Base-by-base conservation (phyloP, 2,797 vertebrate species). In the Lepus townsendii region DNA sequence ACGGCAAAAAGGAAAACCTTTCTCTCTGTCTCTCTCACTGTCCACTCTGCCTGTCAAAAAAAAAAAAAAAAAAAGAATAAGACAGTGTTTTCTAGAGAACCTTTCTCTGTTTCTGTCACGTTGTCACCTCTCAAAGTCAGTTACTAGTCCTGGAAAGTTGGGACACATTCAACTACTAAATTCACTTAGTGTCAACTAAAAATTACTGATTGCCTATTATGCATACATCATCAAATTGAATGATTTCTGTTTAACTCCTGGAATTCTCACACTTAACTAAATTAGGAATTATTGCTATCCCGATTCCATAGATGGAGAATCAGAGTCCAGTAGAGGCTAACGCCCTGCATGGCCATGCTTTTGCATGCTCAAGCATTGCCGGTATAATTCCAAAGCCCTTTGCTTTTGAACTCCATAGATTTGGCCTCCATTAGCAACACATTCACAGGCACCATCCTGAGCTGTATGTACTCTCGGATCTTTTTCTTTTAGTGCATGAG, bases 361-460 rank as follows among this genome's bases (percentile, higher is more conserved):
- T 26, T 17, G 4, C 0, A 4, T 24, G n/a, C 12, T 32, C 63
- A 24, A 30, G 2, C 5, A 54, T 30, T 78, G 7, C 32, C 52
- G 26, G 12, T 6, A 10, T 16, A 0, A 1, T 5, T 52, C 54
- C 3, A 30, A 52, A 27, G 22, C 35, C 42, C n/a, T 3, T 17
- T 2, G 3, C 76, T 30, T 66, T 50, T 69, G 19, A 8, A 13
- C 9, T 0, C 1, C 0, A 1, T 1, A 1, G 24, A 2, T 54
- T 11, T 19, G 26, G 32, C 12, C 17, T 9, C 4, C 8, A 2
- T 0, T 10, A 35, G 5, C 19, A 0, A 12, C 42, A 27, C 84
- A 50, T 38, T 71, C 38, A 30, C 30, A 57, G 30, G 35, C 32
- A 54, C 38, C 2, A 5, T 3, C 7, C 7, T 19, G 24, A 91